Base-by-base conservation (phyloP, 1,140 invertebrate genomes). In the Neuroterus valhalla region DNA sequence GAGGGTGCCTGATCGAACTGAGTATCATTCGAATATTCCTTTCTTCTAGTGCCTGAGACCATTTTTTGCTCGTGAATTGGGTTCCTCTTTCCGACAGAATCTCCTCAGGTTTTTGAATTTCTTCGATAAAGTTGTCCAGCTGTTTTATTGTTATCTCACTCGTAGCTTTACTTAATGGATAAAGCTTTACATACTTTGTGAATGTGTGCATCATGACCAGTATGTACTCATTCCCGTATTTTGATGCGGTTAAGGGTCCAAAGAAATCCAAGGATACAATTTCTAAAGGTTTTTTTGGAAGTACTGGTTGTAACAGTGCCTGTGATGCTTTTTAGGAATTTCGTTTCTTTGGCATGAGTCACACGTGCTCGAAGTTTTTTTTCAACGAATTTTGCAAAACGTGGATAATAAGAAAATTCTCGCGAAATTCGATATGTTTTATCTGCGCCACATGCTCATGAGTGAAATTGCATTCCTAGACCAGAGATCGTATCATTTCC, bases 211-310 rank as follows among this genome's bases (percentile, higher is more conserved):
- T 78, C 10, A 85, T 67, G 1, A 89, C 87, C 12, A 88, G 62
- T 2, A 89, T 68, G 72, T 81, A 88, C 10, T n/a, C 52, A 69
- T 89, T 83, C 69, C 86, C 84, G 31, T 82, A 81, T 15, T 70
- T 71, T n/a, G 82, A 84, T 2, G 70, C 26, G 0, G 88, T 87
- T 19, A 89, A 75, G 3, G 88, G 87, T 38, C 88, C 88, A 17
- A 89, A 70, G 1, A 90, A 44, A 71, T 90, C 87, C 2, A 82
- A 75, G 10, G 82, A 83, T 12, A 88, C 72, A 43, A 75, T 80
- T 62, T 87, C 77, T 78, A 83, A 88, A 3, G 78, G 85, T 2
- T 23, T 2, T 23, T n/a, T 5, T 38, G 62, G 14, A 6, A 19
- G 2, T 23, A 66, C 23, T 5, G 15, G 15, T 23, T 66, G 62